Base-by-base conservation (phyloP, 2,888 invertebrate species). In the Endomychus coccineus region DNA sequence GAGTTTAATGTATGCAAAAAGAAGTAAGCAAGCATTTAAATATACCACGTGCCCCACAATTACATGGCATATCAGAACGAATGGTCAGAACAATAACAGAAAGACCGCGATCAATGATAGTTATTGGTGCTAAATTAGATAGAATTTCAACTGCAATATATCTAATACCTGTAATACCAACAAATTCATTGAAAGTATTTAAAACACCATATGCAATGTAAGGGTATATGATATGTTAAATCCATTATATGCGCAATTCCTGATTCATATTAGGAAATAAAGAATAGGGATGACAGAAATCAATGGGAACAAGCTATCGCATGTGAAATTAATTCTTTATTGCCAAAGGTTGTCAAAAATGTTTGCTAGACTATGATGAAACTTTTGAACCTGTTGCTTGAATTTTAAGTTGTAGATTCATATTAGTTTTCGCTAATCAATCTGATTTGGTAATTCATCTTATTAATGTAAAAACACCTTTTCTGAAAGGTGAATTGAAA, bases 131-230 rank as follows among this genome's bases (percentile, higher is more conserved):
- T 3, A 45, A 52, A n/a, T 27, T 58, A 2, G 36, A 27, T 2
- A 35, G 28, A 28, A n/a, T 28, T 7, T 17, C 28, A 28, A 58
- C 56, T 29, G 56, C 56, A 17, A 49, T 50, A 16, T 53, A 56
- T 45, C 46, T 62, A 21, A 51, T 58, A 17, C 62, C 61, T 45
- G 34, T 46, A 36, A 45, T 43, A 5, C 57, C 57, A 13, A 59
- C 51, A 34, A 51, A 44, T 48, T 54, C 54, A 15, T 32, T 59
- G 9, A 51, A 45, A 28, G 2, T 30, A 15, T 21, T 27, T 30
- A 55, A 55, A 51, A 61, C 61, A 45, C 61, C 61, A 42, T 61
- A 43, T 43, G 56, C 58, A 40, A 36, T 58, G 45, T 61, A 30
- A 13, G 19, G 17, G 4, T 30, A 17, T 16, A 10, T 17, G 5